Base-by-base conservation (phyloP, 2,113 vertebrate species). In the Lepus americanus region DNA sequence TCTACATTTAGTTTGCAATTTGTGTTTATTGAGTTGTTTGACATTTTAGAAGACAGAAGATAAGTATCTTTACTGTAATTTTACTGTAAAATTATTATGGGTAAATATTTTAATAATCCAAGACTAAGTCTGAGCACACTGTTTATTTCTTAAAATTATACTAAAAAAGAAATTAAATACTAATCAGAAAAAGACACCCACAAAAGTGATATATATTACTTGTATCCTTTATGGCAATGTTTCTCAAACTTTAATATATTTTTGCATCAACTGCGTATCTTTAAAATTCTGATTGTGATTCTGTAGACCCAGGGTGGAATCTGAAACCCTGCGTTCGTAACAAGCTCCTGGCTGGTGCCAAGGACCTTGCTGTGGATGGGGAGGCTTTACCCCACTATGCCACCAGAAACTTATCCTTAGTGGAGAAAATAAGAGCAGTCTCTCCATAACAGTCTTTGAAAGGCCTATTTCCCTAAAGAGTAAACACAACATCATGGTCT, bases 281-380 rank as follows among this genome's bases (percentile, higher is more conserved):
- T 94, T 83, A 72, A 91, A 88, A 67, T 31, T 94, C 59, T 17
- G 49, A 78, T 74, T 55, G 53, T 64, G 12, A 78, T 66, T 51
- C 49, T 20, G 3, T 5, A 66, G 72, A 55, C 64, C n/a, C 77
- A 63, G 63, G 9, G 36, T 63, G n/a, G 61, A 7, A 23, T 29
- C 51, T 69, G 77, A 70, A 11, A 53, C 29, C 27, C 12, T 78
- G n/a, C 29, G 3, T 39, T 36, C 36, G 25, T 22, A 69, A 7
- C 0, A 36, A 83, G 19, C 23, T 70, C 13, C 20, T 39, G 19
- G 31, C 70, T 53, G 23, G 31, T 33, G 39, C 27, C 8, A 63
- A 87, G 61, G 23, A 55, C 0, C 13, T n/a, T 23, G 20, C 22
- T 86, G 4, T 29, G 11, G 63, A 2, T n/a, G n/a, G 55, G 1